A percentile compares a stretch with the other conserved stretches of the same genome.
Conservation (phyloP, 2,113 vertebrate genomes). For the Elanoides forficatus region DNA sequence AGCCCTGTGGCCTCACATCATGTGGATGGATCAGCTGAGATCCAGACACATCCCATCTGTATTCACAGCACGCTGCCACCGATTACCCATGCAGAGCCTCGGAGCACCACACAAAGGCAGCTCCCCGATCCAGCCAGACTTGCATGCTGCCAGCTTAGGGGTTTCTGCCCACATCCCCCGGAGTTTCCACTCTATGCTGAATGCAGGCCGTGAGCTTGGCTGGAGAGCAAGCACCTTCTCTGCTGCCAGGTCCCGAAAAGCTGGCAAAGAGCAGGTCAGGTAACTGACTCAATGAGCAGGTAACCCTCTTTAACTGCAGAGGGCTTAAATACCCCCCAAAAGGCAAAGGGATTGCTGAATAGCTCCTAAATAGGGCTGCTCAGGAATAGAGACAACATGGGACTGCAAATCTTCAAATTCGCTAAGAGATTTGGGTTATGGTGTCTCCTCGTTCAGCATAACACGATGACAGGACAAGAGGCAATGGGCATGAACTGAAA, state of each 20-base stretch:
- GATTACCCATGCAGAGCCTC: not conserved
- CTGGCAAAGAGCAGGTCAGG: not conserved
- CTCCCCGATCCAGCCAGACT: not conserved
- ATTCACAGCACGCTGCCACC: not conserved
- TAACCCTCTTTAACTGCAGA: not conserved
- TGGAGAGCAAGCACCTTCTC: not conserved
- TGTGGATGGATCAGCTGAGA: not conserved
- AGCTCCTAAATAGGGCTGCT: not conserved
- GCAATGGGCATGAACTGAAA: not conserved
- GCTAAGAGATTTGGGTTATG: not conserved
- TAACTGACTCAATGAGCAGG: not conserved
- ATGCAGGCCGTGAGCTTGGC: not conserved
- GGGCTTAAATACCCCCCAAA: not conserved
- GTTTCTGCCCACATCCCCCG: not conserved
- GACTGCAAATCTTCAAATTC: not conserved
- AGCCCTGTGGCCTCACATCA: not conserved
- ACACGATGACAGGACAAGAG: not conserved
- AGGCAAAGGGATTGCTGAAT: not conserved
- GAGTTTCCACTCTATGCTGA: not conserved
- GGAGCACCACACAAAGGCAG: not conserved
- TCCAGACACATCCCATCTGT: not conserved
- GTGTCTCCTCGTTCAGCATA: not conserved
- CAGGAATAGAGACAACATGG: not conserved
- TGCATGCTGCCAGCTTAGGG: not conserved
- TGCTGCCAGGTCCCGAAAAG: not conserved